Evolutionary conservation across 2,888 invertebrate genomes (phyloP), one percentile per base, ranked within the genome.

Genomic region (Stegophylla sp.): DNA sequence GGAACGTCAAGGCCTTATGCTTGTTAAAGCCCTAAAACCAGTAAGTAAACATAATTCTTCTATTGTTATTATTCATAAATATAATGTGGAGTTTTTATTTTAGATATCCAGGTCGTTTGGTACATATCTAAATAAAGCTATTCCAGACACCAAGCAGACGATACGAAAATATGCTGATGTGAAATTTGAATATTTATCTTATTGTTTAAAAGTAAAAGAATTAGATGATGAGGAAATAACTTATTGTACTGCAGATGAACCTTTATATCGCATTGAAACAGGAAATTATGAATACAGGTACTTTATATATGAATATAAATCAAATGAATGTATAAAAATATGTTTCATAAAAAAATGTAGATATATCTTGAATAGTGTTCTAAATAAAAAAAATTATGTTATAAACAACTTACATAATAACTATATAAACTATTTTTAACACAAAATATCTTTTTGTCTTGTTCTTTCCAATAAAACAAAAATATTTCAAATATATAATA

Each of bases 161-260:
- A 96, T 99, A 59, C 94, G 95, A 84, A 98, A 98, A 86, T 99
- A 99, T 87, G 95, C 98, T 0, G 98, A 99, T 87, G 95, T 96
- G 0, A 99, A 99, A 87, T 99, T 99, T 87, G 98, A 99, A 85
- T 99, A 99, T 86, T 88, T 99, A 79, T 98, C 98, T 0, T 99
- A 99, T 86, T 99, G 99, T 86, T 88, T 99, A 81, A 99, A 99
- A 88, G 97, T 99, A 0, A 99, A 99, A 86, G 99, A 99, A 87
- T 94, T 99, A 95, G 99, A 99, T 85, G 99, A 99, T 86, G 99
- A 99, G 86, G 98, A 98, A 85, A 96, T 96, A 84, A 95, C 94
- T 66, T 98, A 94, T 85, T 93, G 93, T 9, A 92, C 94, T 0
- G 86, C 98, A 17, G 97, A 98, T 86, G 99, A 99, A 86, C 97